Conservation (phyloP, 2,888 invertebrate genomes). For the Bellardia pandia region DNA sequence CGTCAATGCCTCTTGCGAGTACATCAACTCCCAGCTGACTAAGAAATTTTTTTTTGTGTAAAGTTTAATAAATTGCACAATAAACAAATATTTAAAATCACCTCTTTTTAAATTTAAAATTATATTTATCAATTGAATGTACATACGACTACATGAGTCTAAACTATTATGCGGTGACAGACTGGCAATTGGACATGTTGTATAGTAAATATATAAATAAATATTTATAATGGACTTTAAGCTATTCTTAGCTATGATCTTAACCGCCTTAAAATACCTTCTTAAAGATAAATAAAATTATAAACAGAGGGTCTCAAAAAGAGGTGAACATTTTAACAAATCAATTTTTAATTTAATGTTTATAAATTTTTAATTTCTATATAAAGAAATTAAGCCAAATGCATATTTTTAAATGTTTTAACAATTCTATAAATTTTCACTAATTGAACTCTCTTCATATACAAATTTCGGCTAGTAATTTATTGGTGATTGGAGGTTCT, state of each 20-base stretch:
- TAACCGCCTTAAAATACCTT: conserved; percentile 49
- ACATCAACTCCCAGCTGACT: conserved; percentile 3
- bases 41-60: not conserved
- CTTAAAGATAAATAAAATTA: not conserved
- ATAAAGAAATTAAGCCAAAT: no score
- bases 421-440: no score
- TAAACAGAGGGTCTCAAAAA: not conserved
- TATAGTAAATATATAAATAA: not conserved
- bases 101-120: conserved; percentile 18
- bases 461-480: no score
- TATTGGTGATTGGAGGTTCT: no score
- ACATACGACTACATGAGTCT: not conserved
- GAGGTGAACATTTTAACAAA: not conserved
- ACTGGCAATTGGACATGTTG: conserved; percentile 34
- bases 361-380: no score
- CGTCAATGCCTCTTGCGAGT: not conserved
- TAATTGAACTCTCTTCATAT: no score
- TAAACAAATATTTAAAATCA: conserved; percentile 16
- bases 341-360: no score
- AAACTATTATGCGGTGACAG: conserved; percentile 8
- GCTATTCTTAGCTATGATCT: conserved; percentile 52
- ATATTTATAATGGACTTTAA: conserved; percentile 18
- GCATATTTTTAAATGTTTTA: no score
- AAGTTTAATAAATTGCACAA: conserved; percentile 43
- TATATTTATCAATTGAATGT: conserved; percentile 15